These are phyloP conservation scores for Drosophila pectinifera DNA, from an alignment of 1,140 invertebrate species.

Conservation along the genomic window DNA sequence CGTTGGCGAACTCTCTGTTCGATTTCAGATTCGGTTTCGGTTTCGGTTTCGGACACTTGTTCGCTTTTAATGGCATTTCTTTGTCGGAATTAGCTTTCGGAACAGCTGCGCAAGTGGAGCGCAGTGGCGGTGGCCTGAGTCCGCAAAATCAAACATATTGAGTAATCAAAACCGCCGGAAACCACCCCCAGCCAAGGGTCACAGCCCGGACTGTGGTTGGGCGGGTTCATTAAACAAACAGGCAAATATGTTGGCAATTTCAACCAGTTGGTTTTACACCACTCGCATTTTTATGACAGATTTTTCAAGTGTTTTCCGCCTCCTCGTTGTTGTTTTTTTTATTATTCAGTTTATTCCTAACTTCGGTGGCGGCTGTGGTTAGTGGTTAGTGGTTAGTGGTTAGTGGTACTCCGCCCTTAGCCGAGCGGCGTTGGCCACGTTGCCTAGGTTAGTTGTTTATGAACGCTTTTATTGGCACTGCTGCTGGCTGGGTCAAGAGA, in stretches of 20 bases:
- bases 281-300: conserved; percentile 78
- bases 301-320: conserved; percentile 75
- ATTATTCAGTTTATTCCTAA: conserved; percentile 20
- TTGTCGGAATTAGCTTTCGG: conserved; percentile 69
- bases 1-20: conserved; percentile 50
- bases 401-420: conserved; percentile 28
- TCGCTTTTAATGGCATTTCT: conserved; percentile 64
- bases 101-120: conserved; percentile 73
- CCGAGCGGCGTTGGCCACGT: conserved; percentile 30
- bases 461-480: conserved; percentile 74
- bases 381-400: conserved; percentile 55
- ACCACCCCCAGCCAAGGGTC: conserved; percentile 18
- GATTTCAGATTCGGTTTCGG: too few relatives aligned
- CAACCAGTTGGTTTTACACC: conserved; percentile 73
- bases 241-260: conserved; percentile 80
- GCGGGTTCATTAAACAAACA: conserved; percentile 77
- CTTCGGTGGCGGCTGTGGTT: conserved; percentile 58
- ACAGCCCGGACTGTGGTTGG: conserved; percentile 27
- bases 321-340: conserved; percentile 31
- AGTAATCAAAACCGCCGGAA: conserved; percentile 72
- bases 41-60: conserved; percentile 26
- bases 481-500: conserved; percentile 54
- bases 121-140: conserved; percentile 47
- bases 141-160: conserved; percentile 82
- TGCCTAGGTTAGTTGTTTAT: conserved; percentile 80